Conservation (phyloP, 2,113 vertebrate species). For the Albula glossodonta region DNA sequence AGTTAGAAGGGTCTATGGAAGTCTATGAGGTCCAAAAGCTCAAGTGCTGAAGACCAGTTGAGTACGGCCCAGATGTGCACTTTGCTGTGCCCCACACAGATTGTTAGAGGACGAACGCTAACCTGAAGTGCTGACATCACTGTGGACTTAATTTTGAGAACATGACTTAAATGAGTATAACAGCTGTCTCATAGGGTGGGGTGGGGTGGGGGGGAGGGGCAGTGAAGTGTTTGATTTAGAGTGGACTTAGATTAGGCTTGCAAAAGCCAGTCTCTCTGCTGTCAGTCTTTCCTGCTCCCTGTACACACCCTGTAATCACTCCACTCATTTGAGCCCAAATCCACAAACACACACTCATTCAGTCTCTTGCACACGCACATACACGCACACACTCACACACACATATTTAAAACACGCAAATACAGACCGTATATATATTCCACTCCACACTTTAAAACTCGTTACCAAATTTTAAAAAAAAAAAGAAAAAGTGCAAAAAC, state of each 20-base stretch:
- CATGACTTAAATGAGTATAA: no score
- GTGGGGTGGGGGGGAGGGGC: not conserved
- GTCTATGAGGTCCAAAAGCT: not conserved
- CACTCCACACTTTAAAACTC: slow-evolving; percentile 75
- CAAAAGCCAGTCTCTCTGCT: slow-evolving; percentile 72
- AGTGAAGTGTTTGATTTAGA: slow-evolving; percentile 50
- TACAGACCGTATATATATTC: slow-evolving; percentile 81
- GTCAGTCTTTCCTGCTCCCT: slow-evolving; percentile 51
- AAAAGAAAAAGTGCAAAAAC: slow-evolving; percentile 40
- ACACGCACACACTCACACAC: slow-evolving; percentile 23
- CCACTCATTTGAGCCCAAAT: slow-evolving; percentile 64
- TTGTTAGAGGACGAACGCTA: no score
- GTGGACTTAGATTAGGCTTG: slow-evolving; percentile 78
- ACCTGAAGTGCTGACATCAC: not conserved
- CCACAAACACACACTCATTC: slow-evolving; percentile 66
- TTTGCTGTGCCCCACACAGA: no score
- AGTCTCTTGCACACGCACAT: slow-evolving; percentile 38
- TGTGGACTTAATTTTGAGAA: not conserved
- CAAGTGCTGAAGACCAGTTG: slow-evolving; percentile 40
- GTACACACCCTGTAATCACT: slow-evolving; percentile 75
- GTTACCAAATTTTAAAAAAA: slow-evolving; percentile 52
- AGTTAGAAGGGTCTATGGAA: not conserved
- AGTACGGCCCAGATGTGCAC: not conserved
- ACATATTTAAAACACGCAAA: slow-evolving; percentile 29
- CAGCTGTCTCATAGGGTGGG: no score